Percentiles rank a stretch among this genome's conserved stretches.
Evolutionary conservation across 2,888 invertebrate genomes (phyloP).

Genomic region (Andrena chrysosceles): DNA sequence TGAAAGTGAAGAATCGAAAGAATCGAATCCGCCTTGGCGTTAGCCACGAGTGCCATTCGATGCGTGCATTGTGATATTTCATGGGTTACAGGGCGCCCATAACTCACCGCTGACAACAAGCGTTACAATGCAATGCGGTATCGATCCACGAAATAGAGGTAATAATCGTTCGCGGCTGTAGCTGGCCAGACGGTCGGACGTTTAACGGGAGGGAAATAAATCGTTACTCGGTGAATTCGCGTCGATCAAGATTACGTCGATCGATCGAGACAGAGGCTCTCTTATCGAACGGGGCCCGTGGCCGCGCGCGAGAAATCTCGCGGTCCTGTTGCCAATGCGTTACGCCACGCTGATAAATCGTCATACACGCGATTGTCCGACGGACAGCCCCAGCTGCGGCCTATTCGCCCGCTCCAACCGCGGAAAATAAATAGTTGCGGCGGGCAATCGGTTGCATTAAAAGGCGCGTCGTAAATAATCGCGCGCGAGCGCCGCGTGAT

Average conservation of each 20-base stretch:
- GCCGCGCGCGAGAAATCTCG: conserved; percentile 19
- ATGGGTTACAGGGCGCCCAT: neutral
- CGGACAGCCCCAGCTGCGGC: conserved; percentile 32
- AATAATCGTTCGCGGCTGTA: conserved; percentile 13
- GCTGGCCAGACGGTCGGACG: neutral
- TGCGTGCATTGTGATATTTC: neutral
- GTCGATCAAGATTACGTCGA: conserved; percentile 22
- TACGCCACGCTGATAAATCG: conserved; percentile 62
- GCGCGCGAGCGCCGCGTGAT: conserved; percentile 39
- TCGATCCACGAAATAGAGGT: conserved; percentile 11
- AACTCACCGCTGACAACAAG: conserved; percentile 30
- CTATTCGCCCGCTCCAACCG: conserved; percentile 25
- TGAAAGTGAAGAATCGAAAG: conserved; percentile 16
- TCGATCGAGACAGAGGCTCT: neutral
- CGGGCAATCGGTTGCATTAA: conserved; percentile 53
- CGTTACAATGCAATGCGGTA: neutral
- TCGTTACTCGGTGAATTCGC: conserved; percentile 1
- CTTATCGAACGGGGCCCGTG: neutral
- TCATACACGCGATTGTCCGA: conserved; percentile 53
- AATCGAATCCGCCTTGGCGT: neutral
- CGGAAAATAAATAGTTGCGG: conserved; percentile 59
- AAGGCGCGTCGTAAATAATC: conserved; percentile 60
- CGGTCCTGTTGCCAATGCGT: conserved; percentile 33
- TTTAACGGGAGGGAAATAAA: conserved; percentile 20
- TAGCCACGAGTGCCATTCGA: conserved; percentile 11